A percentile compares a stretch with the other conserved stretches of the same genome.
phyloP scores from a whole-genome alignment of 2,113 vertebrate species.

The Xiphophorus couchianus region DNA sequence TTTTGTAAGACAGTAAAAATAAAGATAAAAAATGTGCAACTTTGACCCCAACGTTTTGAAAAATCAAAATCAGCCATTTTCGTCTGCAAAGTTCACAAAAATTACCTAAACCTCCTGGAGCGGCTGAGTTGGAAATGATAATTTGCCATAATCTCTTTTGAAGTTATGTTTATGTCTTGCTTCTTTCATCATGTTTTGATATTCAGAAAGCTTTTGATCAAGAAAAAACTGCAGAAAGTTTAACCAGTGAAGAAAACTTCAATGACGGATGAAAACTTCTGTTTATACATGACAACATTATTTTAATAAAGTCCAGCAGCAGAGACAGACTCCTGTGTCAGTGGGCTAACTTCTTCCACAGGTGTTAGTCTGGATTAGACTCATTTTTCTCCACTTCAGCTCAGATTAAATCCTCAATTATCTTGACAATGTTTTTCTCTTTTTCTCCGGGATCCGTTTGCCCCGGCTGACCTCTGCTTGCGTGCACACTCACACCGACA shows the following conservation, averaged over 20 bases:
- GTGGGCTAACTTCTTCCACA: neutral
- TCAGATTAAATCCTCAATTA: conserved; percentile 28
- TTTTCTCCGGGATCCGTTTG: neutral
- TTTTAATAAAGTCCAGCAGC: neutral
- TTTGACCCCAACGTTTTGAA: no score
- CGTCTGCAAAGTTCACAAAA: no score
- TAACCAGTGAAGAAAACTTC: neutral
- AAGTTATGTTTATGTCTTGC: neutral
- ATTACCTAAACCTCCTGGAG: no score
- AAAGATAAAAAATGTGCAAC: no score
- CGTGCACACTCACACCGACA: conserved; percentile 11
- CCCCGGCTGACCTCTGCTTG: neutral
- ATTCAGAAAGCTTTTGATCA: no score
- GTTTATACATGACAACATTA: neutral
- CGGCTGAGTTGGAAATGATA: no score
- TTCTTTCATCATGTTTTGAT: neutral
- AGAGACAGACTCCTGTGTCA: neutral
- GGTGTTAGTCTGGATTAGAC: conserved; percentile 37
- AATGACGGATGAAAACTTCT: neutral
- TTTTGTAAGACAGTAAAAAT: no score
- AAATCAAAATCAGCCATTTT: no score
- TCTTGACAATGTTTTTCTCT: conserved; percentile 35
- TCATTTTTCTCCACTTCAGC: conserved; percentile 16
- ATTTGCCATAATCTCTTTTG: no score
- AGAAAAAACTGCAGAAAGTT: neutral